Percentiles rank a stretch among this genome's conserved stretches.
These are phyloP conservation scores for Synergus umbraculus DNA, from an alignment of 2,888 invertebrate species.

Conservation along the genomic window DNA sequence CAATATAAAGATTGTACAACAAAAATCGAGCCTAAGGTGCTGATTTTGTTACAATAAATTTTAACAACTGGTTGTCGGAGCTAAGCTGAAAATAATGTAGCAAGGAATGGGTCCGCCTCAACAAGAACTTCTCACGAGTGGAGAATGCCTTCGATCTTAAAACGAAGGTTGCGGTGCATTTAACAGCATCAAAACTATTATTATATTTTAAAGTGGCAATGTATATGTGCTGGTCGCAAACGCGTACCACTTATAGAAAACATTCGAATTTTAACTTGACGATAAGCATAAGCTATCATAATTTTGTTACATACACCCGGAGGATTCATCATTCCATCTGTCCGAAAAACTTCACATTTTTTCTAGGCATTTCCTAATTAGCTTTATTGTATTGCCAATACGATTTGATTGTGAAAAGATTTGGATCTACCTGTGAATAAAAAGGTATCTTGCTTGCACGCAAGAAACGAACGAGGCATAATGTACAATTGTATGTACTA, in stretches of 20 bases:
- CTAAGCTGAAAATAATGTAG: neutral
- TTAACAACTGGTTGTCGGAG: neutral
- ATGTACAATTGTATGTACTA: slow-evolving; percentile 12
- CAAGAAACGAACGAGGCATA: neutral
- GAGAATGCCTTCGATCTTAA: slow-evolving; percentile 40
- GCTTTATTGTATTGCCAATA: slow-evolving; percentile 27
- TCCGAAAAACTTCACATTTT: slow-evolving; percentile 18
- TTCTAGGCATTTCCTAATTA: slow-evolving; percentile 23
- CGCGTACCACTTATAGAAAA: neutral
- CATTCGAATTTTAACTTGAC: slow-evolving; percentile 1
- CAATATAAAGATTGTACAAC: neutral
- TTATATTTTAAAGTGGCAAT: slow-evolving; percentile 20
- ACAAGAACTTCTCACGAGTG: neutral
- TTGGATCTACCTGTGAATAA: neutral
- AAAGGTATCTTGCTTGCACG: neutral
- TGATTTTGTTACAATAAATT: slow-evolving; percentile 11
- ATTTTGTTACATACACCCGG: slow-evolving; percentile 10
- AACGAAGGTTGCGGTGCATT: slow-evolving; percentile 50
- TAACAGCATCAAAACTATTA: slow-evolving; percentile 41
- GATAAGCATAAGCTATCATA: slow-evolving; percentile 1
- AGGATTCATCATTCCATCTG: slow-evolving; percentile 25
- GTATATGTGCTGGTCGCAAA: slow-evolving; percentile 54
- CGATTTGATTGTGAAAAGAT: neutral
- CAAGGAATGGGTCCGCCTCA: neutral
- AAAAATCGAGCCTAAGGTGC: neutral